Percentiles rank a stretch among this genome's conserved stretches.
Conservation (phyloP, 2,113 vertebrate genomes). For the Tragelaphus buxtoni region DNA sequence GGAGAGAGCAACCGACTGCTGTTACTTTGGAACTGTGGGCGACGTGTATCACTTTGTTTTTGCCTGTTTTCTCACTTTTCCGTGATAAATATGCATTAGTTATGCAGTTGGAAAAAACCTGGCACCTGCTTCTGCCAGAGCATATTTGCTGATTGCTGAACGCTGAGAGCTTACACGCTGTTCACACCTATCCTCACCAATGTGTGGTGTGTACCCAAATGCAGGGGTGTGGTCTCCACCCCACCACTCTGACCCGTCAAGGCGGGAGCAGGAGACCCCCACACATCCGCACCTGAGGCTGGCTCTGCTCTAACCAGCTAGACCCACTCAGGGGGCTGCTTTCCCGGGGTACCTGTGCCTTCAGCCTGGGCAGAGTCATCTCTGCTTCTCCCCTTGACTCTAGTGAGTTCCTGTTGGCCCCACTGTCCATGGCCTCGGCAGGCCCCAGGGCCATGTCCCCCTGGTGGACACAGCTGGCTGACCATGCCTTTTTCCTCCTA, state of each 20-base stretch:
- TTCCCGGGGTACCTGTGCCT: background rate
- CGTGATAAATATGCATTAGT: background rate
- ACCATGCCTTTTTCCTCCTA: background rate
- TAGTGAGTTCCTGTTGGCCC: no score
- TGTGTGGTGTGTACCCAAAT: background rate
- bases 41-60: background rate
- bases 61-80: background rate
- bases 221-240: background rate
- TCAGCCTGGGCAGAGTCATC: no score
- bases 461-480: background rate
- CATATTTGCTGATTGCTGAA: background rate
- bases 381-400: background rate
- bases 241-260: rapidly evolving
- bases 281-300: rapidly evolving
- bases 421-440: background rate
- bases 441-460: background rate
- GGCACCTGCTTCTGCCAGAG: background rate
- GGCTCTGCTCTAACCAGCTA: background rate
- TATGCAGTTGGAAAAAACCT: background rate
- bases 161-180: background rate
- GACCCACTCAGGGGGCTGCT: background rate
- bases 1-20: background rate
- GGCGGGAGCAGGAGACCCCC: background rate
- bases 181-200: rapidly evolving
- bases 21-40: background rate